Base-by-base conservation (phyloP, 2,797 vertebrate species). In the Sebastes glaucus region DNA sequence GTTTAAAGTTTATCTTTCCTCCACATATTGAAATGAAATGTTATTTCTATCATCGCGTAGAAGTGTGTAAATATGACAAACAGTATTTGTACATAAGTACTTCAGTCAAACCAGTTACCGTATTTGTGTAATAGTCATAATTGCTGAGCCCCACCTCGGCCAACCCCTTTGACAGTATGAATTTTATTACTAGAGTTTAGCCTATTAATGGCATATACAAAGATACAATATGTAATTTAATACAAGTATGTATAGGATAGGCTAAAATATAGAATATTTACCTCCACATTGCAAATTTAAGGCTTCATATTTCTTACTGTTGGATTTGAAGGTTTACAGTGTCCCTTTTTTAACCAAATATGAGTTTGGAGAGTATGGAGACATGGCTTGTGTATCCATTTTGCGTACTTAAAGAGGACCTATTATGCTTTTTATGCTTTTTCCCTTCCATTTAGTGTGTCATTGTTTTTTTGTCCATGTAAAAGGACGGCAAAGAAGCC, bases 61-160 rank as follows among this genome's bases (percentile, higher is more conserved):
- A 86, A 64, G 68, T 77, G 60, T 84, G 88, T 88, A 94, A 79
- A 95, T 94, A 93, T 83, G 82, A 80, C 69, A 85, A 81, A 81
- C 85, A 88, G 89, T 93, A 89, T 91, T 87, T 94, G 89, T 95
- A 94, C 71, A 88, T 25, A 74, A 73, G 74, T 88, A 72, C 79
- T 85, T 87, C 28, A 69, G 71, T 61, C 35, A 65, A 67, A 73
- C 65, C 64, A 35, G 72, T 85, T 82, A 82, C 46, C 22, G 27
- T 84, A 70, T 84, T 69, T 80, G 52, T 81, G 18, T 67, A 74
- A 77, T 38, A 80, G 52, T 81, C 57, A 73, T 23, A 53, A 77
- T 27, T 35, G 57, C 53, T 67, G 55, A 81, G 66, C 35, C 42
- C 32, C 59, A 77, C 53, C 38, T 86, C 38, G 71, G 80, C 62